Base-by-base conservation (phyloP, 2,113 vertebrate species). In the Sardina pilchardus region DNA sequence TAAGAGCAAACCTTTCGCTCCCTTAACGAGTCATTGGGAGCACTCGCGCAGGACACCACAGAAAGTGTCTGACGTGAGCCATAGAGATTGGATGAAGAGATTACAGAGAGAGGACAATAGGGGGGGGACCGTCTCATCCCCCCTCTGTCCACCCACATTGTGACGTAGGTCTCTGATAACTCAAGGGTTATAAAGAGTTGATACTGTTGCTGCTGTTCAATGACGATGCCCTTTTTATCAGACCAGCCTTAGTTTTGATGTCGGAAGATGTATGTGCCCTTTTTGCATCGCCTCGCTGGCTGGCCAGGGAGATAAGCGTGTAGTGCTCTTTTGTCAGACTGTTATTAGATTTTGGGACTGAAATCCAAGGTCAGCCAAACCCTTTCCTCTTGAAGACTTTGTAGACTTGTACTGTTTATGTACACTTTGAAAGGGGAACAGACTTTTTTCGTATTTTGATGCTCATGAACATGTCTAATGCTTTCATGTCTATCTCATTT, bases 271-370 rank as follows among this genome's bases (percentile, higher is more conserved):
- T 83, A 83, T 88, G 85, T 92, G 87, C 91, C 88, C 89, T 90
- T 89, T 42, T 92, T 89, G 85, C 90, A 91, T 95, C 87, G 85
- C 91, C 94, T 95, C 93, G 30, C 95, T 96, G 95, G 95, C 95
- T 94, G 95, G 95, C 95, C 95, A 95, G 95, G 92, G 91, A 95
- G 92, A 82, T 86, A 89, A 92, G 88, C 89, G 89, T 89, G 83
- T 89, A 81, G 87, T 91, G 85, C 90, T 87, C 92, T 91, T 93
- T 92, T 91, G 89, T 92, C 91, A 85, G 81, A 48, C 14, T 53
- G 75, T 9, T 45, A 80, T 82, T 39, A 16, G 71, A 82, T 48
- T 48, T 21, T 86, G 56, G 89, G 88, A 92, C 86, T 85, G 86
- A 85, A 85, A 59, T 78, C 81, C 34, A 78, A 36, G 26, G 26